Evolutionary conservation across 2,888 invertebrate genomes (phyloP).

Genomic region (Agrotis clavis): DNA sequence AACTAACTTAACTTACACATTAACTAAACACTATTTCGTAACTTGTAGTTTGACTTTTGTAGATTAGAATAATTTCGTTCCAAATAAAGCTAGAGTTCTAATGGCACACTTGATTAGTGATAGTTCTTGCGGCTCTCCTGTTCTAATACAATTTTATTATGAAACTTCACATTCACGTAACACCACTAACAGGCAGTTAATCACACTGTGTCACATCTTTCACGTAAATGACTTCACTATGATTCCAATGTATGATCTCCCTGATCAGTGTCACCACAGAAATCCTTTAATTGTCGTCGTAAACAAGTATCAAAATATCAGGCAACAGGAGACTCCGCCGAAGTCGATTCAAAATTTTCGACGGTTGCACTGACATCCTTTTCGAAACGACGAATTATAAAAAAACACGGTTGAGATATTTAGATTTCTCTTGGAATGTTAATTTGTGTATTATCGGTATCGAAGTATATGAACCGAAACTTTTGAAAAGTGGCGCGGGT

Average conservation of each 20-base stretch:
- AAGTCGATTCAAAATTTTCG: slow-evolving; percentile 84
- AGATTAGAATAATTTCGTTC: slow-evolving; percentile 81
- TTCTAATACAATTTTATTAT: slow-evolving; percentile 73
- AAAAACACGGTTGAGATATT: slow-evolving; percentile 46
- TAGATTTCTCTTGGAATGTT: slow-evolving; percentile 37
- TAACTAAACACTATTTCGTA: slow-evolving; percentile 72
- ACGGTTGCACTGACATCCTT: slow-evolving; percentile 87
- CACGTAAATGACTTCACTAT: slow-evolving; percentile 69
- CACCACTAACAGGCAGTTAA: slow-evolving; percentile 65
- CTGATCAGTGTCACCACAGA: slow-evolving; percentile 54
- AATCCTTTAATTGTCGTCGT: slow-evolving; percentile 85
- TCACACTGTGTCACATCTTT: slow-evolving; percentile 81
- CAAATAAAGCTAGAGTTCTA: slow-evolving; percentile 80
- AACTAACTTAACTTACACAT: slow-evolving; percentile 66
- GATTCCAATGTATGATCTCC: slow-evolving; percentile 37
- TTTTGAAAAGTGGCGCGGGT: slow-evolving; percentile 58
- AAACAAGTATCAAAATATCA: slow-evolving; percentile 87
- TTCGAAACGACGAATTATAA: slow-evolving; percentile 64
- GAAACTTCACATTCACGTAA: slow-evolving; percentile 72
- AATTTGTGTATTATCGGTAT: slow-evolving; percentile 55
- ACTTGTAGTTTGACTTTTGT: slow-evolving; percentile 78
- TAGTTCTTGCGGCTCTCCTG: slow-evolving; percentile 56
- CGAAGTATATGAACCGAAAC: slow-evolving; percentile 68
- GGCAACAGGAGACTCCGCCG: slow-evolving; percentile 83
- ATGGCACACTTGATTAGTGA: slow-evolving; percentile 82